Conservation (phyloP, 2,888 invertebrate species). For the Lacanobia oleracea region DNA sequence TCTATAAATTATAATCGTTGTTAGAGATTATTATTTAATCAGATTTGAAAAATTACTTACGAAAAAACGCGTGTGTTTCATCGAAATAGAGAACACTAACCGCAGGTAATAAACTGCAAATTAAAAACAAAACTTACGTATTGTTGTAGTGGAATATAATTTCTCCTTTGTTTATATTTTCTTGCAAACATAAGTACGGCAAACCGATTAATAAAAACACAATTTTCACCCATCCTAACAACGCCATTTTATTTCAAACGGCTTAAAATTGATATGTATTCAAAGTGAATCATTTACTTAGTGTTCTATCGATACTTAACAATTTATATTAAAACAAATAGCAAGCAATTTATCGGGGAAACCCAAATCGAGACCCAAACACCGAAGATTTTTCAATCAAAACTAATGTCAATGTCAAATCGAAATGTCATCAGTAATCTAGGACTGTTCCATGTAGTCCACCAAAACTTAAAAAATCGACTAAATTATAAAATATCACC, state of each 20-base stretch:
- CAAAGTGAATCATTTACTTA: constrained; percentile 38
- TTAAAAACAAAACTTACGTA: constrained; percentile 80
- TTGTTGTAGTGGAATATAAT: constrained; percentile 86
- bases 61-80: not conserved
- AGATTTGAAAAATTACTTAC: not conserved
- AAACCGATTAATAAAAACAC: constrained; percentile 69
- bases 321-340: constrained; percentile 42
- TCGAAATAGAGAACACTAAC: not conserved
- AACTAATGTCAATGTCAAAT: constrained; percentile 51
- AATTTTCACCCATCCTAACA: constrained; percentile 66
- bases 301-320: constrained; percentile 28
- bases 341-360: constrained; percentile 20
- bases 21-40: not conserved
- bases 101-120: not conserved
- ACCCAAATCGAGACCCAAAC: constrained; percentile 12
- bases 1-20: not conserved
- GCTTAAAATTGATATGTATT: constrained; percentile 36
- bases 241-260: constrained; percentile 67
- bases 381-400: constrained; percentile 48
- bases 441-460: not conserved
- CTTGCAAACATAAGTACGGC: constrained; percentile 70
- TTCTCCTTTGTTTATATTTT: constrained; percentile 72
- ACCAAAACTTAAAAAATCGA: not conserved
- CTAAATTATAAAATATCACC: not conserved
- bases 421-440: constrained; percentile 24